Percentiles rank a stretch among this genome's conserved stretches.
phyloP scores from a whole-genome alignment of 2,113 vertebrate species.

The Cinclus mexicanus region DNA sequence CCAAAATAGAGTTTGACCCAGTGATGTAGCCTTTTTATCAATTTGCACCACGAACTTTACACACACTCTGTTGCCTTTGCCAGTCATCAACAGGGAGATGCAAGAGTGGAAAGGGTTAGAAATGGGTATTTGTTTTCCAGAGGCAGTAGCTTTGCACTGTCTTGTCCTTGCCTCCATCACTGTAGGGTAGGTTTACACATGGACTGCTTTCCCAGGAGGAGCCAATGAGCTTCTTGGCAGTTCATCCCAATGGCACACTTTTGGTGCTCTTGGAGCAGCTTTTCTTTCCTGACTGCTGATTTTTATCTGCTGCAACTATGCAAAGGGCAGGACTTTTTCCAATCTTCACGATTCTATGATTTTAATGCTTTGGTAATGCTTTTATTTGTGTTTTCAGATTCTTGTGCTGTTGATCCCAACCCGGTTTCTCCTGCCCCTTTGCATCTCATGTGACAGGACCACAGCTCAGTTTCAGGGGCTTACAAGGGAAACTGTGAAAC shows the following conservation, averaged over 20 bases:
- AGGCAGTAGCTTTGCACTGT: background rate
- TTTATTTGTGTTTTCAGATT: background rate
- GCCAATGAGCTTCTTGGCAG: background rate
- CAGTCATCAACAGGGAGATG: background rate
- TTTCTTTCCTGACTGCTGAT: background rate
- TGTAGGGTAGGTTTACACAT: background rate
- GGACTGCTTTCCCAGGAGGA: background rate
- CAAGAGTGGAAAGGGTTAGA: background rate
- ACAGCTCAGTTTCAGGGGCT: background rate
- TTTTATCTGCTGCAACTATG: background rate
- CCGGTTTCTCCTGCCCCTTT: background rate
- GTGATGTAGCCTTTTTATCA: background rate
- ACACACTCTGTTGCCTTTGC: background rate
- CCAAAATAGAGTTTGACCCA: background rate
- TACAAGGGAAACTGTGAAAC: conserved; percentile 2
- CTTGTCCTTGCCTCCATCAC: background rate
- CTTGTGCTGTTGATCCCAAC: background rate
- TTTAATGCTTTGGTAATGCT: rapidly evolving
- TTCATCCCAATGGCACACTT: background rate
- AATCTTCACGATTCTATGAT: background rate
- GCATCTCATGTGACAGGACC: conserved; percentile 7
- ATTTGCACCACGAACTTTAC: background rate
- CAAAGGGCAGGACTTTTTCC: background rate
- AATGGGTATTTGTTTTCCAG: background rate
- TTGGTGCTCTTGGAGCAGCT: background rate